A percentile compares a stretch with the other conserved stretches of the same genome.
These are phyloP conservation scores for Orchestes rusci DNA, from an alignment of 2,888 invertebrate species.

Conservation along the genomic window DNA sequence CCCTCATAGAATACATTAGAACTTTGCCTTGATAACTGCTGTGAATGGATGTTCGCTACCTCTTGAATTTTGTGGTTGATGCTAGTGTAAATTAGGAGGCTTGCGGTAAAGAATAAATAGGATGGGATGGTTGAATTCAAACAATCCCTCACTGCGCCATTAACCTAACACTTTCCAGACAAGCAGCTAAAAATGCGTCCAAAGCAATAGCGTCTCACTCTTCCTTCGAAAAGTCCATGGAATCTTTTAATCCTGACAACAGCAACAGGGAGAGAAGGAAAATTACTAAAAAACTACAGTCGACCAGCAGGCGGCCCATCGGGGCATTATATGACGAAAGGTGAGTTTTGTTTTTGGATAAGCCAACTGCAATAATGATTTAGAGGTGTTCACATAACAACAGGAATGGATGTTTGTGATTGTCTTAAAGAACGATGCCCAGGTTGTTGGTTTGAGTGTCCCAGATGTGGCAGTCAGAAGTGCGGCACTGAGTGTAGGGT, in stretches of 20 bases:
- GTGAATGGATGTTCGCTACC: no score
- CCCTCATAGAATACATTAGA: no score
- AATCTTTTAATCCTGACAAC: slow-evolving; percentile 71
- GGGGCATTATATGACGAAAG: slow-evolving; percentile 61
- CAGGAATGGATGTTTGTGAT: slow-evolving; percentile 67
- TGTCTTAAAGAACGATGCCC: slow-evolving; percentile 69
- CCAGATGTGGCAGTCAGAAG: slow-evolving; percentile 64
- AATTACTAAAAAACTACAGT: slow-evolving; percentile 57
- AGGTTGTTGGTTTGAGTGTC: slow-evolving; percentile 80
- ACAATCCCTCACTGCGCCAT: no score
- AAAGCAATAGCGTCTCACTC: slow-evolving; percentile 27
- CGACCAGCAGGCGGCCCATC: slow-evolving; percentile 40
- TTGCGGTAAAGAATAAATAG: no score
- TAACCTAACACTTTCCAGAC: slow-evolving; percentile 22
- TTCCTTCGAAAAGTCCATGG: slow-evolving; percentile 32
- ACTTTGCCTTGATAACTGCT: no score
- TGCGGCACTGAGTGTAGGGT: slow-evolving; percentile 77
- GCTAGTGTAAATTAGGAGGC: no score
- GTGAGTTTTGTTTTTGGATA: slow-evolving; percentile 7
- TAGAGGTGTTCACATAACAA: slow-evolving; percentile 14
- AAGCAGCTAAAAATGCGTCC: slow-evolving; percentile 31
- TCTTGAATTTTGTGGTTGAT: no score
- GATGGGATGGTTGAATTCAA: no score
- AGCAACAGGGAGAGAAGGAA: slow-evolving; percentile 73
- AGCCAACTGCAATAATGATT: background rate